Evolutionary conservation across 2,888 invertebrate species (phyloP), one percentile per base, ranked within the genome.

Genomic region (Tenthredo amoena): DNA sequence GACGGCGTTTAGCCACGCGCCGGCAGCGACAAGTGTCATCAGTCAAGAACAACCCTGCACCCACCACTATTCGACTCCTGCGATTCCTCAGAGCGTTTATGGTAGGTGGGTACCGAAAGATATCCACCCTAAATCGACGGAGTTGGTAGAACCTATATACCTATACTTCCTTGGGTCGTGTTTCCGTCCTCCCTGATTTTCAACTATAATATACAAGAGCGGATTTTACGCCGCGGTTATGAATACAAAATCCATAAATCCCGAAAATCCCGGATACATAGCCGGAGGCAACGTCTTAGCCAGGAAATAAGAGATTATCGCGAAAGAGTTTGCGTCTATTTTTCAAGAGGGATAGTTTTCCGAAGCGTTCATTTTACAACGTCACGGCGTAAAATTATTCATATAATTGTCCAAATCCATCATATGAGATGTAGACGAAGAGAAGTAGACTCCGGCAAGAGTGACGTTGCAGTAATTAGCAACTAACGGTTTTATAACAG

Each of bases 1-100:
- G 84, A 81, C 68, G 76, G 77, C 91, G 89, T 90, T 91, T 90
- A 91, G 88, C 89, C 90, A 88, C 89, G 88, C 89, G 87, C 88
- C 90, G 89, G 90, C 89, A 90, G 90, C 89, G 91, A 89, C 89
- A 88, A 89, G 90, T 89, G 89, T 89, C 90, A 90, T 90, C 90
- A 87, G 90, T 91, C 90, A 91, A 89, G 62, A 81, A 81, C 81
- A 81, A 81, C 81, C 81, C 81, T 58, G 62, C 21, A 81, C 26
- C 81, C 62, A 26, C 26, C 10, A 62, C 43, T 74, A 37, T 81
- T 81, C 81, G 62, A 34, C 62, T 40, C 58, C 43, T 43, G 43
- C 62, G 58, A 81, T 40, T 81, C 62, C 62, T 62, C 37, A 40
- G 58, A 81, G 40, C 62, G 58, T 81, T 62, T 81, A 81, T 58